phyloP scores from a whole-genome alignment of 2,888 invertebrate genomes.

The Chalcis sispes region DNA sequence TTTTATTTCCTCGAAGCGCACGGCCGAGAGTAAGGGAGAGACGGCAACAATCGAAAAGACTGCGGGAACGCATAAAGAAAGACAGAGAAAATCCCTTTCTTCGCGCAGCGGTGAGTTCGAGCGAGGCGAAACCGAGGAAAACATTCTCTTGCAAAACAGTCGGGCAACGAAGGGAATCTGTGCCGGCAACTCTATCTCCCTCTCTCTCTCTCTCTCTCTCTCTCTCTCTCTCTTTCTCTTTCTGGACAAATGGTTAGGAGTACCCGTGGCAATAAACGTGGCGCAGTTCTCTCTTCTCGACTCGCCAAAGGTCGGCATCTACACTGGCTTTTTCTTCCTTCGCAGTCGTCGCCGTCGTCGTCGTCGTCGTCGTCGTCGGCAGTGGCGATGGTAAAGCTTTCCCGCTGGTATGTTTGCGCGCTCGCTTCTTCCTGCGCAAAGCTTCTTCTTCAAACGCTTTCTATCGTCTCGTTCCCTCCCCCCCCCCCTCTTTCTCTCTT shows the following conservation, averaged over 20 bases:
- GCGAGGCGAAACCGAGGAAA: slow-evolving; percentile 47
- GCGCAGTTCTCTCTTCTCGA: slow-evolving; percentile 63
- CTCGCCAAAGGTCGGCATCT: slow-evolving; percentile 53
- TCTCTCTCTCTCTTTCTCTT: slow-evolving; percentile 11
- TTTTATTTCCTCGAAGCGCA: slow-evolving; percentile 26
- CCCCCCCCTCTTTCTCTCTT: slow-evolving; percentile 58
- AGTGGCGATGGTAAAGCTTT: too few relatives aligned
- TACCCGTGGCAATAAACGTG: slow-evolving; percentile 62
- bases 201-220: background rate
- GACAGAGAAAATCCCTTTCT: slow-evolving; percentile 29
- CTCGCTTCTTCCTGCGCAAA: slow-evolving; percentile 17
- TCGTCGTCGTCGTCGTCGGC: too few relatives aligned
- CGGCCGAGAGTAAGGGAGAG: background rate
- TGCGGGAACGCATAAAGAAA: slow-evolving; percentile 29
- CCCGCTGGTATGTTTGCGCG: background rate
- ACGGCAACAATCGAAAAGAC: background rate
- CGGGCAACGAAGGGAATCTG: slow-evolving; percentile 31
- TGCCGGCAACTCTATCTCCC: slow-evolving; percentile 41
- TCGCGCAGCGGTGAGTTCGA: background rate
- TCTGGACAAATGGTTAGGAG: slow-evolving; percentile 37
- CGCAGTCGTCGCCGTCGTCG: slow-evolving; percentile 11
- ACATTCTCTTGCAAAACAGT: slow-evolving; percentile 52
- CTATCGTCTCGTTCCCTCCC: too few relatives aligned
- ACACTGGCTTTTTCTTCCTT: slow-evolving; percentile 44
- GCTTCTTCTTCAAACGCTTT: slow-evolving; percentile 67